These are phyloP conservation scores for Nasonia oneida DNA, from an alignment of 2,888 invertebrate genomes.

Conservation along the genomic window DNA sequence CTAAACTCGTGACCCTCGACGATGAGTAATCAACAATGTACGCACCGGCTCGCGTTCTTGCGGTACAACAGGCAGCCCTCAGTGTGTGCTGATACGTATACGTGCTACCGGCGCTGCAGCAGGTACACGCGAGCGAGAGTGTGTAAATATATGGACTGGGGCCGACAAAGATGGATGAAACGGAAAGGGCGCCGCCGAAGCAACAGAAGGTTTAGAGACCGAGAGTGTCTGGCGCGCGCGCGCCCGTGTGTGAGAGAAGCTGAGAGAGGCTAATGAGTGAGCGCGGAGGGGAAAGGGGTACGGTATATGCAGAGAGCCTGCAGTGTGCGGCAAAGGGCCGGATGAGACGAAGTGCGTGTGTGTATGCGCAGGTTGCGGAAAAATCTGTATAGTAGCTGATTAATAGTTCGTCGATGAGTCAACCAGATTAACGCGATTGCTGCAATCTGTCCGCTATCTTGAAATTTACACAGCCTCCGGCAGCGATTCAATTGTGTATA, in stretches of 20 bases:
- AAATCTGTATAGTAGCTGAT: not conserved
- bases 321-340: not conserved
- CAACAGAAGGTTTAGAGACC: constrained; percentile 11
- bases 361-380: not conserved
- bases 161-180: constrained; percentile 15
- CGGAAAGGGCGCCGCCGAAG: constrained; percentile 34
- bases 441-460: not conserved
- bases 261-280: constrained; percentile 27
- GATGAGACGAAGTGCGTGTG: not conserved
- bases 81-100: not conserved
- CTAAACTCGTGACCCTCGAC: constrained; percentile 20
- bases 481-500: not conserved
- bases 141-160: constrained; percentile 14
- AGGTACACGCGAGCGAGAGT: constrained; percentile 11
- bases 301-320: constrained; percentile 4
- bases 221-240: not conserved
- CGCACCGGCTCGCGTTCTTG: not conserved
- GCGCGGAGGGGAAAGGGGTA: not conserved
- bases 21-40: constrained; percentile 56
- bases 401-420: not conserved
- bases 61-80: not conserved
- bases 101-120: not conserved
- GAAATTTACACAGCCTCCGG: not conserved
- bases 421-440: not conserved
- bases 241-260: not conserved